Evolutionary conservation across 1,140 invertebrate genomes (phyloP), one percentile per base, ranked within the genome.

Genomic region (Mercenaria mercenaria): DNA sequence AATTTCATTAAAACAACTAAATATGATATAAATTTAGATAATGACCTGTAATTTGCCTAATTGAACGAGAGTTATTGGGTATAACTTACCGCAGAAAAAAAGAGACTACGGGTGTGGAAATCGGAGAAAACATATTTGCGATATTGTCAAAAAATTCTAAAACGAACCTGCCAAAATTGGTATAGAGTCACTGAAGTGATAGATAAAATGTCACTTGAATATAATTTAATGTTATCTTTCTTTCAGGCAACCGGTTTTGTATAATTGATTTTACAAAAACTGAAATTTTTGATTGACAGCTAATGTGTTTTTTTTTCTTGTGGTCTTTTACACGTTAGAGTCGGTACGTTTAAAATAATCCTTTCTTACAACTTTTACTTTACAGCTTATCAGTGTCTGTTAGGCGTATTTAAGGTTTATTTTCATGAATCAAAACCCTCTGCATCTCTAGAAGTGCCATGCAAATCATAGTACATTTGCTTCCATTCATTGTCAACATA

Each of bases 1-100:
- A 72, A 72, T 72, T 72, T 72, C 37, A 72, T 72, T 72, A 72
- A 72, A 72, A 72, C 67, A 72, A 72, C 67, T 39, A 72, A 72
- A 72, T 72, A 72, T 72, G 67, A 72, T 72, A 72, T 20, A 37
- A 6, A 1, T 26, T 41, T 15, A 18, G 67, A 37, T 72, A 39
- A 72, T 39, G 10, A 37, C 34, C 34, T 3, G 67, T 72, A 72
- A 72, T 72, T 72, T 72, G 67, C 34, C 34, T 72, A 72, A 72
- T 72, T 72, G 67, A 18, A 39, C 67, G 61, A 67, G 29, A 67
- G 61, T 67, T 67, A 67, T 67, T 29, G 32, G 61, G 61, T 67
- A 37, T 72, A 13, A 4, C 10, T 72, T 8, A 37, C 11, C 34
- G 67, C 34, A 39, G 18, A 72, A 72, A 32, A 72, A 39, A 8